phyloP scores from a whole-genome alignment of 2,797 vertebrate species.

The Sebastolobus altivelis region DNA sequence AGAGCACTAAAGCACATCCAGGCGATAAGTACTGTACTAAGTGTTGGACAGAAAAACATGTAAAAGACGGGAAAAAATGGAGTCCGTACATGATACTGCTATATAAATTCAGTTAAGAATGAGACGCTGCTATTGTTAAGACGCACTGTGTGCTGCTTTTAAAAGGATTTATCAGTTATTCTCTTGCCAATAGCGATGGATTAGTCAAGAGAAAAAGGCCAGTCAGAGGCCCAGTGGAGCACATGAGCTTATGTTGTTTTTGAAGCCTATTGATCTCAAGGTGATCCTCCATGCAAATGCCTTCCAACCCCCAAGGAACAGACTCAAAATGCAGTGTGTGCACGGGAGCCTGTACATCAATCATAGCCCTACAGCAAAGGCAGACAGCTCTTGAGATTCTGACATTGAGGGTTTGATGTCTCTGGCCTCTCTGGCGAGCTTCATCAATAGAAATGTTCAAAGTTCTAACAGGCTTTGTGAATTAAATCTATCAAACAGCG shows the following conservation, averaged over 20 bases:
- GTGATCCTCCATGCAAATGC: conserved; percentile 17
- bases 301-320: not conserved
- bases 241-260: conserved; percentile 5
- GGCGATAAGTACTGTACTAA: too few species aligned
- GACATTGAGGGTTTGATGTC: conserved; percentile 5
- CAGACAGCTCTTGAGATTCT: conserved; percentile 1
- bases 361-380: conserved; percentile 9
- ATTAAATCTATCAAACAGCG: not conserved
- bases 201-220: conserved; percentile 7
- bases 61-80: too few species aligned
- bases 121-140: not conserved
- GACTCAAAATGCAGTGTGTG: not conserved
- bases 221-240: conserved; percentile 12
- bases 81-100: too few species aligned
- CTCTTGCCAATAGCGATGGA: conserved; percentile 10
- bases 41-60: too few species aligned
- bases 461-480: conserved; percentile 4
- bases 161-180: conserved; percentile 17
- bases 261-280: conserved; percentile 34
- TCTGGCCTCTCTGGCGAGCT: not conserved
- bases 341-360: not conserved
- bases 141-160: not conserved
- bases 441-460: conserved; percentile 8
- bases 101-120: not conserved
- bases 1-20: not conserved